Percentiles rank a stretch among this genome's conserved stretches.
These are phyloP conservation scores for Scalopus aquaticus DNA, from an alignment of 2,113 vertebrate genomes.

Conservation along the genomic window DNA sequence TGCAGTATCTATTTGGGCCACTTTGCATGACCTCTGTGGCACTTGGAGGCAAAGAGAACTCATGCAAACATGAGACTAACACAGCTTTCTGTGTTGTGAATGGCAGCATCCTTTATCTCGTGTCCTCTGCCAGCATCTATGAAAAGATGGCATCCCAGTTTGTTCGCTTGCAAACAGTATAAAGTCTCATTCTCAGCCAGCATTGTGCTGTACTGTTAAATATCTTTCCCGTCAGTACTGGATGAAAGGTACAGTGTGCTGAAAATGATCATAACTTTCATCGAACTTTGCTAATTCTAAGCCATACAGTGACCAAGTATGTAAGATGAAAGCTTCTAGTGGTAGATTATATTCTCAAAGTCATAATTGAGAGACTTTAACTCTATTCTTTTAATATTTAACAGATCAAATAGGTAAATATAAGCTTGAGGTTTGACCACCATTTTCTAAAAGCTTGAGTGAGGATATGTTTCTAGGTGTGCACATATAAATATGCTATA, in stretches of 20 bases:
- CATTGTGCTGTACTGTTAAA: not conserved
- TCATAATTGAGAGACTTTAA: not conserved
- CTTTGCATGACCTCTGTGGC: fast-evolving
- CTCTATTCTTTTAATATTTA: not conserved
- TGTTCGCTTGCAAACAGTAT: not conserved
- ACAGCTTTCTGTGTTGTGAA: not conserved
- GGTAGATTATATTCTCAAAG: not conserved
- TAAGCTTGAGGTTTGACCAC: not conserved
- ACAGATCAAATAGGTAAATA: not conserved
- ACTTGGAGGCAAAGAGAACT: not conserved
- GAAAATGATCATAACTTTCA: not conserved
- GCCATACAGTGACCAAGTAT: not conserved
- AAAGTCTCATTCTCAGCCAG: not conserved
- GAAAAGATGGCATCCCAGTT: not conserved
- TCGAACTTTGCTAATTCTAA: not conserved
- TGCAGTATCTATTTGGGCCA: not conserved
- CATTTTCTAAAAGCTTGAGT: not conserved
- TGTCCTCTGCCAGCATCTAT: not conserved
- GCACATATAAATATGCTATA: not conserved
- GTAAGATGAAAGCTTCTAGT: not conserved
- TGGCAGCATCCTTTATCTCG: too few relatives aligned
- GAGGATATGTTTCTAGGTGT: not conserved
- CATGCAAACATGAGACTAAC: fast-evolving
- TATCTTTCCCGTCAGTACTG: not conserved
- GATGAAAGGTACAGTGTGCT: not conserved